Evolutionary conservation across 2,888 invertebrate genomes (phyloP).

Genomic region (Drosophila picticornis): DNA sequence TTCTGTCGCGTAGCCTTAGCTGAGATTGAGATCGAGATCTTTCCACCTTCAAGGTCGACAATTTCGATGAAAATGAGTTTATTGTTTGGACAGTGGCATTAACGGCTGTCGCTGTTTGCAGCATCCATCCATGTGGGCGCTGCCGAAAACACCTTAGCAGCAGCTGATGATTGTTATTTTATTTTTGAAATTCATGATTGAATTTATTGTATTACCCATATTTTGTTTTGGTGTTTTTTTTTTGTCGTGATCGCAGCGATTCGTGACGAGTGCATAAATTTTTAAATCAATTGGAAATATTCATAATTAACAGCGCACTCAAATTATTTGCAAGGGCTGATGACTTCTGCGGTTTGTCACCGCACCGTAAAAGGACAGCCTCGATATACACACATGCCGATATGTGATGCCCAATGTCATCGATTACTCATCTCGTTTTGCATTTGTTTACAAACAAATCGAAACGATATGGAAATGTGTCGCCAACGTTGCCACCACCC

Average conservation of each 20-base stretch:
- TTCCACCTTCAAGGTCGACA: constrained; percentile 68
- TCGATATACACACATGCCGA: constrained; percentile 31
- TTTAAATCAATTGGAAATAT: constrained; percentile 20
- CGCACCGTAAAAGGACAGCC: constrained; percentile 47
- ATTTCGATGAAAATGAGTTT: constrained; percentile 75
- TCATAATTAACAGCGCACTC: constrained; percentile 14
- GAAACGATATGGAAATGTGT: constrained; percentile 41
- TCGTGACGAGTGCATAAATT: constrained; percentile 32
- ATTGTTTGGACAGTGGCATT: constrained; percentile 75
- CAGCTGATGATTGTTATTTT: constrained; percentile 69
- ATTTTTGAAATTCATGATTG: constrained; percentile 76
- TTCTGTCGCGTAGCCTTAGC: constrained; percentile 35
- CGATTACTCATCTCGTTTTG: constrained; percentile 65
- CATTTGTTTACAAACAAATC: constrained; percentile 76
- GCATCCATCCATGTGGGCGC: constrained; percentile 64
- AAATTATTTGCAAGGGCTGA: constrained; percentile 24
- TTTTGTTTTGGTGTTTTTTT: constrained; percentile 38
- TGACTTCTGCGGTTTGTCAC: constrained; percentile 36
- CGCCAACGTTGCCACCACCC: constrained; percentile 69
- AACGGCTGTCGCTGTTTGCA: constrained; percentile 38
- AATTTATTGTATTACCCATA: constrained; percentile 65
- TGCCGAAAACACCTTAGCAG: constrained; percentile 36
- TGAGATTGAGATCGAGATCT: constrained; percentile 47
- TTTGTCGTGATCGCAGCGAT: constrained; percentile 29
- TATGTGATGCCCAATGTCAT: constrained; percentile 40